Conservation (phyloP, 2,888 invertebrate genomes). For the Harpalus rufipes region DNA sequence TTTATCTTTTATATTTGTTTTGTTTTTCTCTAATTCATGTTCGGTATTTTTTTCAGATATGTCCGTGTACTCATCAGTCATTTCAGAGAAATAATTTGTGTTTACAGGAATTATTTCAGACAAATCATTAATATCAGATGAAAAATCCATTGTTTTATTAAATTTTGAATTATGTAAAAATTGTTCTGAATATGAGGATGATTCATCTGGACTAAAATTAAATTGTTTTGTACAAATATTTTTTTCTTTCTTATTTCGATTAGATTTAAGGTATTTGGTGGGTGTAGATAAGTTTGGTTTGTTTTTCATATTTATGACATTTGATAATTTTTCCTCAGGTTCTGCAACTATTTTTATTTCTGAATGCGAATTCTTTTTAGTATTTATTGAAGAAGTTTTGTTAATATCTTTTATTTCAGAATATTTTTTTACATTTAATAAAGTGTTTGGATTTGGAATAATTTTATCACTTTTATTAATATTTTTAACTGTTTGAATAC, state of each 20-base stretch:
- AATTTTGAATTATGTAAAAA: conserved; percentile 23
- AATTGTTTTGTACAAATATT: conserved; percentile 4
- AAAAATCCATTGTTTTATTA: background rate
- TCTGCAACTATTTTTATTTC: background rate
- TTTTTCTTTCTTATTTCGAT: background rate
- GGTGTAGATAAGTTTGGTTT: background rate
- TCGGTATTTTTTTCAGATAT: background rate
- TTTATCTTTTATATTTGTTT: background rate
- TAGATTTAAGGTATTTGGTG: background rate
- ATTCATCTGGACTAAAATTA: conserved; percentile 32
- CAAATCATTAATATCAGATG: background rate
- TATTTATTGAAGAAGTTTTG: background rate
- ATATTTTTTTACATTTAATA: background rate
- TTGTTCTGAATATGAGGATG: conserved; percentile 30
- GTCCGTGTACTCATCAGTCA: background rate
- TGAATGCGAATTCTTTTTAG: background rate
- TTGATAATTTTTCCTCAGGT: background rate
- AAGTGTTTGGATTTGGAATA: background rate
- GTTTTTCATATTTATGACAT: background rate
- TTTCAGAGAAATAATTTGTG: background rate
- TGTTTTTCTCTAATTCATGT: background rate
- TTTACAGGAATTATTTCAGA: background rate
- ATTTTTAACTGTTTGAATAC: background rate
- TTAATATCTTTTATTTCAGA: background rate
- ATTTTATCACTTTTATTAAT: background rate